These are phyloP conservation scores for Numida meleagris DNA, from an alignment of 2,113 vertebrate species.

Conservation along the genomic window DNA sequence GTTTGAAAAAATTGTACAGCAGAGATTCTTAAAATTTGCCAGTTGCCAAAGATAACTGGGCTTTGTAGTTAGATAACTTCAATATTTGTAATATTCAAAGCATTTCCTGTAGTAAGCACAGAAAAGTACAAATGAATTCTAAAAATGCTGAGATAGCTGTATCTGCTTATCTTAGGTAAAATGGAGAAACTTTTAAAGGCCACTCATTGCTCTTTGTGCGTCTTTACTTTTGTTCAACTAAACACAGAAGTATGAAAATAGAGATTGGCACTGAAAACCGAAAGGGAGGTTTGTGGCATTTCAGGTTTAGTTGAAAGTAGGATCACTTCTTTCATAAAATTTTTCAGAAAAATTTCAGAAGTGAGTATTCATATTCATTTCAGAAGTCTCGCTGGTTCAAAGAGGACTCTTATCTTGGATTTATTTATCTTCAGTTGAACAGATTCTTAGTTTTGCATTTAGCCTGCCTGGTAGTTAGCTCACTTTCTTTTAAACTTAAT, in stretches of 20 bases:
- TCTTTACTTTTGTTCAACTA: neutral
- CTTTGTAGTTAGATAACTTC: slow-evolving; percentile 32
- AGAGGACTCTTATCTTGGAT: neutral
- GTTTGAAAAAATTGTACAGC: neutral
- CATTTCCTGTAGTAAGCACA: slow-evolving; percentile 52
- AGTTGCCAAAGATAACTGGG: neutral
- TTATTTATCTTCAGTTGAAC: neutral
- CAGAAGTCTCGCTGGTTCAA: neutral
- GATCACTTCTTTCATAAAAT: neutral
- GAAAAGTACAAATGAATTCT: neutral
- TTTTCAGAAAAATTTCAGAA: neutral
- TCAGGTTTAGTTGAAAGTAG: neutral
- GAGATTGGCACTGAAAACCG: neutral
- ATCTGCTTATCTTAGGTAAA: slow-evolving; percentile 24
- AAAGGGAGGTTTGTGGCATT: neutral
- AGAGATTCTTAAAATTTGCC: neutral
- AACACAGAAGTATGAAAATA: neutral
- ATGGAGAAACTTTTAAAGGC: neutral
- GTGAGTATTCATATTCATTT: neutral
- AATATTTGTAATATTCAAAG: slow-evolving; percentile 8
- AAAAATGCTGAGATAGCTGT: neutral
- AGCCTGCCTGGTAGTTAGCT: neutral
- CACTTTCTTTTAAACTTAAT: neutral
- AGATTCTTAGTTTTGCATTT: neutral
- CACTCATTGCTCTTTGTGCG: neutral